These are phyloP conservation scores for Campoletis sonorensis DNA, from an alignment of 1,140 invertebrate species.

Conservation along the genomic window DNA sequence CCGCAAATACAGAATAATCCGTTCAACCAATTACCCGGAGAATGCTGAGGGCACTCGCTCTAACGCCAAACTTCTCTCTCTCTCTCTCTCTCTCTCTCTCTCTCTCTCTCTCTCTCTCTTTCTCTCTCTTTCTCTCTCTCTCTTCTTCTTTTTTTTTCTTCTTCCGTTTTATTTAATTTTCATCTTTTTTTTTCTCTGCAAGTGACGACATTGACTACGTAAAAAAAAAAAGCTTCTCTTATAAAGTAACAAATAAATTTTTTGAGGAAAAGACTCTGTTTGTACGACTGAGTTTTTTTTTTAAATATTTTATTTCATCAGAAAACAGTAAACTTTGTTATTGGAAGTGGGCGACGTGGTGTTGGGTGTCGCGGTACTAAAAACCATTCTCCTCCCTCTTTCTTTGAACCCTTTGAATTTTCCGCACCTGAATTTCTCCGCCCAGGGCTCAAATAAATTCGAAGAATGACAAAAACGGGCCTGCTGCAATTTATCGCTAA, in stretches of 20 bases:
- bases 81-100: too few species aligned
- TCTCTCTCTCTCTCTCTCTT: too few species aligned
- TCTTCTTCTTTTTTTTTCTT: too few species aligned
- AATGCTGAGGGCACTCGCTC: not conserved
- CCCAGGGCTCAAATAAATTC: slow-evolving; percentile 1
- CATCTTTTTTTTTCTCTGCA: too few species aligned
- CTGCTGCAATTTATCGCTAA: not conserved
- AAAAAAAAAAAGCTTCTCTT: too few species aligned
- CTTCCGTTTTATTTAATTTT: not conserved
- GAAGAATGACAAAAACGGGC: slow-evolving; percentile 17
- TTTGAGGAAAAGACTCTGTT: too few species aligned
- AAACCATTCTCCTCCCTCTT: not conserved
- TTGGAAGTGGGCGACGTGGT: not conserved
- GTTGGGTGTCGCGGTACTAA: not conserved
- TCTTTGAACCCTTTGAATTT: not conserved
- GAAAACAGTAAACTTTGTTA: not conserved
- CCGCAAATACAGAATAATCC: not conserved
- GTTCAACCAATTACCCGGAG: not conserved
- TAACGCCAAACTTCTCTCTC: too few species aligned
- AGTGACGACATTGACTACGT: too few species aligned
- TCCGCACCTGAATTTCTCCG: not conserved
- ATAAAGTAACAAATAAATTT: too few species aligned
- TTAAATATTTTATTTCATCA: too few species aligned
- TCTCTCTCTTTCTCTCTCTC: too few species aligned
- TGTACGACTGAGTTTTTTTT: too few species aligned